Evolutionary conservation across 2,797 vertebrate species (phyloP).

Genomic region (Hyperoplus lanceolatus): DNA sequence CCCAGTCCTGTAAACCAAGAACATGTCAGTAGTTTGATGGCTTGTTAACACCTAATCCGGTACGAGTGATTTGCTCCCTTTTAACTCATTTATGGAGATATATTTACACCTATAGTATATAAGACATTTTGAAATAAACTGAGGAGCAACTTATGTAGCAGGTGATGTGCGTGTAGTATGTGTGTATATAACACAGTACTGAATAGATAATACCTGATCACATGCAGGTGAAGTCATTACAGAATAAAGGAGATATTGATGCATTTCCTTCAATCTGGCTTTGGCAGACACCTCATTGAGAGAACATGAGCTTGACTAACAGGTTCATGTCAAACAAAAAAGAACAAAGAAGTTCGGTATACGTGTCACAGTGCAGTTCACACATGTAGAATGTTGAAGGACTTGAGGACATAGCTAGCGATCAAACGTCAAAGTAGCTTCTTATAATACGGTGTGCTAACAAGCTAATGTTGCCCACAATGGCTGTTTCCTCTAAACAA

Average conservation of each 20-base stretch:
- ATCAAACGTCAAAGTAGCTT: slow-evolving; percentile 50
- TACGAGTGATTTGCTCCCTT: not conserved
- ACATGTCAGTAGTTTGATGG: not conserved
- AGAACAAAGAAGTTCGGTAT: no score
- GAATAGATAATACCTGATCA: not conserved
- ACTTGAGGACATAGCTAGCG: slow-evolving; percentile 12
- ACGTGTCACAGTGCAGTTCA: not conserved
- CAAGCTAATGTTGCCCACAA: slow-evolving; percentile 50
- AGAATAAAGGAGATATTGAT: not conserved
- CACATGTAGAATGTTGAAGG: not conserved
- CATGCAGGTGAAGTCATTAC: not conserved
- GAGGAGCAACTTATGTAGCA: not conserved
- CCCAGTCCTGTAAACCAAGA: slow-evolving; percentile 13
- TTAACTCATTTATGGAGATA: not conserved
- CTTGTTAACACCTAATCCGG: not conserved
- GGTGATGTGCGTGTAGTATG: not conserved
- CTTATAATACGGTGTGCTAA: slow-evolving; percentile 44
- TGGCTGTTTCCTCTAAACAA: slow-evolving; percentile 11
- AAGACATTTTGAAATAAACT: not conserved
- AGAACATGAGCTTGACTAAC: not conserved
- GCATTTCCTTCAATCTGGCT: not conserved
- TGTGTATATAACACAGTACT: not conserved
- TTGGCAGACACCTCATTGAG: not conserved
- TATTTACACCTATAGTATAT: not conserved
- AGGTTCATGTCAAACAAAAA: not conserved